phyloP scores from a whole-genome alignment of 2,888 invertebrate genomes.

The Xestia sexstrigata region DNA sequence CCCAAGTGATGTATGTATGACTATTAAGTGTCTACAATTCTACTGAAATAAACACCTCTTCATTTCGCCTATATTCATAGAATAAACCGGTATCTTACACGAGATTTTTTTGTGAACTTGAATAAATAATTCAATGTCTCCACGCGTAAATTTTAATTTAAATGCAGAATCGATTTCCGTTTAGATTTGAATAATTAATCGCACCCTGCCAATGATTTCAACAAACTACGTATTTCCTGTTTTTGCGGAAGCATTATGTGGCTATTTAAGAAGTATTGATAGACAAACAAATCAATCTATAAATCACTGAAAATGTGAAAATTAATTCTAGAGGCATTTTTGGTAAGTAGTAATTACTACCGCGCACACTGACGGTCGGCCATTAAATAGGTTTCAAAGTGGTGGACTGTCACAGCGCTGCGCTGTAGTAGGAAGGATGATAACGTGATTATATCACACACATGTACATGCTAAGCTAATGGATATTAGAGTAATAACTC shows the following conservation, averaged over 20 bases:
- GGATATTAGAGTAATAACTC: not conserved
- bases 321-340: not conserved
- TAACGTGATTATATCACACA: not conserved
- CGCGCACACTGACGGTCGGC: not conserved
- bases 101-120: conserved; percentile 23
- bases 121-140: conserved; percentile 46
- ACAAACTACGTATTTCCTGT: conserved; percentile 22
- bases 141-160: not conserved
- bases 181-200: conserved; percentile 20
- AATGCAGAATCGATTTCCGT: conserved; percentile 26
- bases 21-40: not conserved
- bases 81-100: not conserved
- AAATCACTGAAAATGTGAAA: not conserved
- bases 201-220: not conserved
- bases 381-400: not conserved
- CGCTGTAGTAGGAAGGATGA: not conserved
- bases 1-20: not conserved
- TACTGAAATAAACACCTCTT: not conserved
- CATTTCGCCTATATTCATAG: not conserved
- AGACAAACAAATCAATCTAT: not conserved
- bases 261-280: not conserved
- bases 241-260: conserved; percentile 26
- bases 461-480: not conserved
- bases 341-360: not conserved
- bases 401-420: not conserved